Evolutionary conservation across 2,113 vertebrate species (phyloP), one percentile per base, ranked within the genome.

Genomic region (Nesoenas mayeri): DNA sequence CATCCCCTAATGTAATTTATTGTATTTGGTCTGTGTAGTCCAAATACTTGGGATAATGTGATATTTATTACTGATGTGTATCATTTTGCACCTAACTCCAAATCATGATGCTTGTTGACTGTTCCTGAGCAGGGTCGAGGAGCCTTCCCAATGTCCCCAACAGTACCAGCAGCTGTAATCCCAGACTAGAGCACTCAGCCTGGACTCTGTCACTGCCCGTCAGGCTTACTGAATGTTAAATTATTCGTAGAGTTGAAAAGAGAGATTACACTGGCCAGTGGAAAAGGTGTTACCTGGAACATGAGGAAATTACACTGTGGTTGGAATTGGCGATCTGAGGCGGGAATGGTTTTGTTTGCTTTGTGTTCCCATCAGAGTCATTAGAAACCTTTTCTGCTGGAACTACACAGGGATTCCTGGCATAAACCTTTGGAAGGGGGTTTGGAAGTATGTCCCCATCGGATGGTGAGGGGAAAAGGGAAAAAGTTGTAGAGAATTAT

Each of bases 401-500:
- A 47, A 47, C 17, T 24, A 8, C 17, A 26, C 11, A 22, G 25
- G 25, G 28, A 60, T 53, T 83, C 58, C 51, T 15, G 17, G 38
- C 15, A 34, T 31, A 66, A 72, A 20, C 7, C 29, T 26, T 47
- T 32, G 20, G 15, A n/a, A n/a, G 31, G 36, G 32, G 29, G 28
- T 44, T 28, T 28, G 34, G 47, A 73, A 11, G 5, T 66, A 38
- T 1, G 0, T 17, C n/a, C 51, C 53, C 28, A 1, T 3, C 19
- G n/a, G 32, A n/a, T 17, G 13, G 24, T 15, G 31, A 4, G 42
- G 19, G 28, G 1, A 51, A 50, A 54, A n/a, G 70, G 42, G 28
- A 13, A n/a, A 16, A 28, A 19, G n/a, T 47, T 70, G 38, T 31
- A 58, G 36, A 64, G 53, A 38, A 47, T 31, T 38, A 28, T 53